Evolutionary conservation across 2,113 vertebrate species (phyloP).

Genomic region (Oryzias melastigma): DNA sequence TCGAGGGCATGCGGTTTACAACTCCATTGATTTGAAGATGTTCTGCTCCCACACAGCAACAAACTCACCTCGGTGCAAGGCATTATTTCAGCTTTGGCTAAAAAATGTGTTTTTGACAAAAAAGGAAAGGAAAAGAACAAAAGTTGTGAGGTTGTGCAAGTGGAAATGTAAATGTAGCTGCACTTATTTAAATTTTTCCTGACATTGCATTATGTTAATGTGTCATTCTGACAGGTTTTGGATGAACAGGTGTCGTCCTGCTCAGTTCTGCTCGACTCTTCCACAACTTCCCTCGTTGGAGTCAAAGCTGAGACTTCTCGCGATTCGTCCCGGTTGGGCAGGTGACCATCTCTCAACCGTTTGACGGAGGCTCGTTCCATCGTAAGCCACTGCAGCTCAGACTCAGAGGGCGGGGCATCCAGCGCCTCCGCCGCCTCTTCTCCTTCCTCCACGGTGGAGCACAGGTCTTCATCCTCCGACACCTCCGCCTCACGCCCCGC

Average conservation of each 20-base stretch:
- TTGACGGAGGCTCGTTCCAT: constrained; percentile 28
- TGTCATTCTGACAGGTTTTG: constrained; percentile 55
- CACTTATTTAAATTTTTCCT: constrained; percentile 2
- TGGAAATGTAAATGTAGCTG: constrained; percentile 13
- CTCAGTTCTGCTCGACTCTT: constrained; percentile 17
- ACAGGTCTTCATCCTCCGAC: constrained; percentile 52
- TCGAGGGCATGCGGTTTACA: constrained; percentile 45
- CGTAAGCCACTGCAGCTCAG: constrained; percentile 46
- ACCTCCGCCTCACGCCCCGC: constrained; percentile 57
- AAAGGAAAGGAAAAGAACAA: neutral
- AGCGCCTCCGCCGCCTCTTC: constrained; percentile 61
- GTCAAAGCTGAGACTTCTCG: constrained; percentile 15
- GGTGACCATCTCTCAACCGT: constrained; percentile 24
- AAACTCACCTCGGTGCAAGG: constrained; percentile 15
- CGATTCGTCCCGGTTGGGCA: neutral
- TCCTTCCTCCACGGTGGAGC: constrained; percentile 66
- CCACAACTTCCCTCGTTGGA: constrained; percentile 22
- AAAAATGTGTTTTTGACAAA: constrained; percentile 12
- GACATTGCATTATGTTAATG: constrained; percentile 55
- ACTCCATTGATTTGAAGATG: constrained; percentile 53
- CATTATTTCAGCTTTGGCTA: constrained; percentile 36
- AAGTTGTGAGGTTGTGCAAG: no score
- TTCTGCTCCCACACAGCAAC: constrained; percentile 39
- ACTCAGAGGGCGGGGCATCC: constrained; percentile 43
- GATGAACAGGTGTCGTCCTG: constrained; percentile 46